Conservation (phyloP, 2,888 invertebrate species). For the Pelosia muscerda region DNA sequence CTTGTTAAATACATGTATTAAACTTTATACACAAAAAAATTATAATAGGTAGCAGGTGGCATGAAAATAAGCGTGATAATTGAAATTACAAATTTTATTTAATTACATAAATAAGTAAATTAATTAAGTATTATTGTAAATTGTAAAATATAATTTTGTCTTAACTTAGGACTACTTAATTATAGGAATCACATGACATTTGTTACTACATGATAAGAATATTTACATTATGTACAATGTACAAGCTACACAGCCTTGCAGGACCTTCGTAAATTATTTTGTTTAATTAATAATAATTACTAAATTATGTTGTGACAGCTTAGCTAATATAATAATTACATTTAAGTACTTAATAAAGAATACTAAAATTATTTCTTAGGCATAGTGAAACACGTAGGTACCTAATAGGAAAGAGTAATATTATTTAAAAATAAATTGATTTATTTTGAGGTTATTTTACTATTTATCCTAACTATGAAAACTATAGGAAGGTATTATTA, state of each 20-base stretch:
- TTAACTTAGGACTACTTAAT: slow-evolving; percentile 20
- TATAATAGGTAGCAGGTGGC: neutral
- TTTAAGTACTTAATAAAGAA: slow-evolving; percentile 53
- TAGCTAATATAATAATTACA: slow-evolving; percentile 43
- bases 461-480: slow-evolving; percentile 33
- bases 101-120: slow-evolving; percentile 17
- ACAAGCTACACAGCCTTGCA: slow-evolving; percentile 75
- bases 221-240: slow-evolving; percentile 83
- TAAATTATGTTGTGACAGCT: slow-evolving; percentile 71
- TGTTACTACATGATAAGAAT: slow-evolving; percentile 61
- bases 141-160: slow-evolving; percentile 16
- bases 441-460: slow-evolving; percentile 21
- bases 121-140: slow-evolving; percentile 23
- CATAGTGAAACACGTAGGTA: slow-evolving; percentile 42
- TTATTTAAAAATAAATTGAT: slow-evolving; percentile 19
- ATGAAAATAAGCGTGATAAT: neutral
- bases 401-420: slow-evolving; percentile 32
- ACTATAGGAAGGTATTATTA: slow-evolving; percentile 13
- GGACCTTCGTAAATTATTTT: slow-evolving; percentile 71
- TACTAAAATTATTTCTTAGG: slow-evolving; percentile 33
- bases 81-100: slow-evolving; percentile 8
- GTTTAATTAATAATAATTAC: slow-evolving; percentile 30
- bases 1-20: no score
- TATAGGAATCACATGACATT: slow-evolving; percentile 54
- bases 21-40: no score